phyloP scores from a whole-genome alignment of 2,888 invertebrate species.

The Rambutsinella grinnellia region DNA sequence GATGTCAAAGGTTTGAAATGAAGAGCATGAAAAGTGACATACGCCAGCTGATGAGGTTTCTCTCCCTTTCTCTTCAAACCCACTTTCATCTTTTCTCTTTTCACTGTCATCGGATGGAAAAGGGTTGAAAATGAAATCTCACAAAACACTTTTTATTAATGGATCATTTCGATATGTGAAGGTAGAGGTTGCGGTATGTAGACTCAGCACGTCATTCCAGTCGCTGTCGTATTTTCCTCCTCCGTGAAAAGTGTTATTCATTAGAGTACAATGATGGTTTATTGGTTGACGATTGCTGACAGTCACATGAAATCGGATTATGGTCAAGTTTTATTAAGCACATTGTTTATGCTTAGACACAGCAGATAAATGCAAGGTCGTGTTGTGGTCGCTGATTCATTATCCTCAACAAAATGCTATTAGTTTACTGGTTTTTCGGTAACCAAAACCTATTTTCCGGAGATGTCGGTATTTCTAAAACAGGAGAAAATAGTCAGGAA shows the following conservation, averaged over 20 bases:
- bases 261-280: background rate
- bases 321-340: background rate
- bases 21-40: background rate
- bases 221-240: background rate
- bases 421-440: no score
- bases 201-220: background rate
- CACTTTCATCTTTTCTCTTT: no score
- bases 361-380: background rate
- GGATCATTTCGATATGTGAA: background rate
- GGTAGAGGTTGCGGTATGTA: background rate
- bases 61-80: background rate
- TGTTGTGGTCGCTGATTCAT: background rate
- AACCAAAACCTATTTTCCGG: no score
- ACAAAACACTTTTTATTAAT: background rate
- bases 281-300: background rate
- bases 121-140: no score
- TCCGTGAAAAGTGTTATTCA: background rate
- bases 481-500: background rate
- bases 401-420: no score
- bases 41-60: background rate
- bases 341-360: background rate
- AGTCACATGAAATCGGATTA: background rate
- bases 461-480: no score
- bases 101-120: background rate
- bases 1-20: background rate